Evolutionary conservation across 2,113 vertebrate species (phyloP).

Genomic region (Anser cygnoides): DNA sequence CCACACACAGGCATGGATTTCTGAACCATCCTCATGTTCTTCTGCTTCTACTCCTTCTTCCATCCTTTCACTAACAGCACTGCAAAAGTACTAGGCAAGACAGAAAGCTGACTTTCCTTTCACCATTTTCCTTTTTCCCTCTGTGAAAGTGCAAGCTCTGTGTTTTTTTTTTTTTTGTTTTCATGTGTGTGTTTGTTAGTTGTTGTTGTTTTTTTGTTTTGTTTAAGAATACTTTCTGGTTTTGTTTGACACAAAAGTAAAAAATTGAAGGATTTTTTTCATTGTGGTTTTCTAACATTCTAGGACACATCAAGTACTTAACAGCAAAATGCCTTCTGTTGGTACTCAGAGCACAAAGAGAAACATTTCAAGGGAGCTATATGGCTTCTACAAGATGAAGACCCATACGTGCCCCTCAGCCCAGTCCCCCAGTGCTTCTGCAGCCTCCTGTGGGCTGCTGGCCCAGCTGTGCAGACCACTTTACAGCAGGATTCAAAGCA

Average conservation of each 20-base stretch:
- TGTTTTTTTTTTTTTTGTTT: background rate
- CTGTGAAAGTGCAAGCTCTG: background rate
- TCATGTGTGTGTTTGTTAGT: background rate
- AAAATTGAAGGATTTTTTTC: rapidly evolving
- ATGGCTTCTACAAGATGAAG: background rate
- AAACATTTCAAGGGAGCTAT: background rate
- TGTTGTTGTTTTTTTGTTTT: too few relatives aligned
- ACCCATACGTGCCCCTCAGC: background rate
- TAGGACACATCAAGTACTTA: background rate
- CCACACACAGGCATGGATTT: rapidly evolving
- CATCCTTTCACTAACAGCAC: background rate
- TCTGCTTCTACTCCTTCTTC: background rate
- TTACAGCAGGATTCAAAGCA: background rate
- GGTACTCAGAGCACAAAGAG: background rate
- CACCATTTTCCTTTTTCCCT: background rate
- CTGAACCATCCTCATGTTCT: background rate
- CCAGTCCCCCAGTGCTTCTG: too few relatives aligned
- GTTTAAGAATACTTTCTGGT: background rate
- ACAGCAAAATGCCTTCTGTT: background rate
- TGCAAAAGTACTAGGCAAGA: background rate
- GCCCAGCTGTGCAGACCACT: background rate
- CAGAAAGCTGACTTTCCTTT: background rate
- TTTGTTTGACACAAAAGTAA: background rate
- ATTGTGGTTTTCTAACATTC: background rate
- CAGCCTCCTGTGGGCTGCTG: background rate